Percentiles rank a stretch among this genome's conserved stretches.
Conservation (phyloP, 2,888 invertebrate genomes). For the Pseudolycoriella hygida region DNA sequence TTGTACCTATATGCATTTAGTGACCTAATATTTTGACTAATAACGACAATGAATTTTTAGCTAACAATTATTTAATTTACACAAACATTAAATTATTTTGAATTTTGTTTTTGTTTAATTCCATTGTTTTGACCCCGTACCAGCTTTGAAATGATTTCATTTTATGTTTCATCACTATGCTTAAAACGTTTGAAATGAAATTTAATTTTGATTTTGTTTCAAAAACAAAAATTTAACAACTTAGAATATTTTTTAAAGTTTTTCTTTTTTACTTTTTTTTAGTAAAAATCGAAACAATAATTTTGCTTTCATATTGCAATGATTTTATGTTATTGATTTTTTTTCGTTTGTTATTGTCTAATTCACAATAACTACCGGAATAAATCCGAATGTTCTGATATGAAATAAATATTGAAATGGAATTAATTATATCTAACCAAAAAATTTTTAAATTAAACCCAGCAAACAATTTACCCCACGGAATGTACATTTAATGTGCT, state of each 20-base stretch:
- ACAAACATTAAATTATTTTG: too few relatives aligned
- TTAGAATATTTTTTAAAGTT: background rate
- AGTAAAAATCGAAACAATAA: background rate
- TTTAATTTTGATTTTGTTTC: too few relatives aligned
- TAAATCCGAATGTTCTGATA: conserved; percentile 6
- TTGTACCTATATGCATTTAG: too few relatives aligned
- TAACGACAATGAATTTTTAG: too few relatives aligned
- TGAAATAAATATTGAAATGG: conserved; percentile 6
- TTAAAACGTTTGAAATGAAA: background rate
- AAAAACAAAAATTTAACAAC: background rate
- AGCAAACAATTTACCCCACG: too few relatives aligned
- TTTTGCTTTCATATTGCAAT: too few relatives aligned
- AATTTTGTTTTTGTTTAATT: conserved; percentile 1
- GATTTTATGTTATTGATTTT: background rate
- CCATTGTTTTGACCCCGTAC: conserved; percentile 28
- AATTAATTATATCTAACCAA: too few relatives aligned
- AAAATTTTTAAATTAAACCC: too few relatives aligned
- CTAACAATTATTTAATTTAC: too few relatives aligned
- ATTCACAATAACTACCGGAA: conserved; percentile 10
- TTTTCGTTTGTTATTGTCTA: conserved; percentile 16
- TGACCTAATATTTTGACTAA: too few relatives aligned
- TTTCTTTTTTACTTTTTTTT: conserved; percentile 5
- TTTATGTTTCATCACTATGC: background rate
- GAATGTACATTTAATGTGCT: too few relatives aligned
- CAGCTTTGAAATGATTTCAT: conserved; percentile 18